Base-by-base conservation (phyloP, 2,888 invertebrate genomes). In the Oligia fasciuncula region DNA sequence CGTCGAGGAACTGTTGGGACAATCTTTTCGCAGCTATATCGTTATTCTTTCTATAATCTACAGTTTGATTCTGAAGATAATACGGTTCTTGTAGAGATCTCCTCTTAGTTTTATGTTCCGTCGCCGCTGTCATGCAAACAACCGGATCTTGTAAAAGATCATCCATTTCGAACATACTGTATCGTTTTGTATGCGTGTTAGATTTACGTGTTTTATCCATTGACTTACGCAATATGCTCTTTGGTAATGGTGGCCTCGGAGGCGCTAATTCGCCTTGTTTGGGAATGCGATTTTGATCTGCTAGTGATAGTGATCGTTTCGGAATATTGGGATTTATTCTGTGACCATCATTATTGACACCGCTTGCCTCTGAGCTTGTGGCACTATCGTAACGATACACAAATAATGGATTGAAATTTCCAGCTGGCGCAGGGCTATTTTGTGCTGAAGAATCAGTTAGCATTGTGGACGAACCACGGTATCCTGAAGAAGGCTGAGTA, bases 401-500 rank as follows among this genome's bases (percentile, higher is more conserved):
- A 94, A 98, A 98, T 85, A 98, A 95, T 1, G 98, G 98, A 93
- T 98, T 98, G 88, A 97, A 97, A 94, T 97, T 97, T 40, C 97
- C 96, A 87, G 97, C 92, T 81, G 97, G 97, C 60, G 97, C 97
- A 14, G 97, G 98, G 88, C 97, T 98, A 87, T 98, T 97, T 91
- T 97, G 98, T n/a, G 98, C 97, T 29, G 97, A 97, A 46, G 98
- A 98, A 88, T 98, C 98, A 11, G 98, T 97, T 14, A 98, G 95
- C 94, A 98, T 98, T 2, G 98, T 98, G 0, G 98, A 98, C 0
- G 98, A 98, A 62, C 99, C 98, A 85, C 99, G 97, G 91, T 98
- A 99, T 4, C 99, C 99, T 23, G 98, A 98, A 71, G 98, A 98
- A 13, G 98, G 98, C 91, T 98, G 98, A 65, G 98, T 98, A 43